These are phyloP conservation scores for Falco naumanni DNA, from an alignment of 2,797 vertebrate species.

Conservation along the genomic window DNA sequence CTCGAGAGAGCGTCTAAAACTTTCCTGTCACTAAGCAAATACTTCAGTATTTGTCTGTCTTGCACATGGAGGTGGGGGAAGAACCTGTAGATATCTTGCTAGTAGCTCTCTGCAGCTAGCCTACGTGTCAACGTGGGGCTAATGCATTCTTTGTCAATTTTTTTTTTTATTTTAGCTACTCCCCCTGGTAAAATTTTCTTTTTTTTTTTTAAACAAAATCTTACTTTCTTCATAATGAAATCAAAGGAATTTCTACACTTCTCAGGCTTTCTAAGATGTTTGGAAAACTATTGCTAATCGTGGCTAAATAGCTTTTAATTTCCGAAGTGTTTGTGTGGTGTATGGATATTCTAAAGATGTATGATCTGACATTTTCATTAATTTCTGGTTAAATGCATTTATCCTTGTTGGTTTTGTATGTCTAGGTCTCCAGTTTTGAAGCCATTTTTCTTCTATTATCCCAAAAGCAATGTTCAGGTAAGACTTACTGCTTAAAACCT, in stretches of 20 bases:
- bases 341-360: background rate
- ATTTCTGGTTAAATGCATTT: background rate
- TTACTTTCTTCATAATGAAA: background rate
- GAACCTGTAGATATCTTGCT: background rate
- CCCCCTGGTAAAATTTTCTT: too few relatives aligned
- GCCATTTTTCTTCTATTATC: slow-evolving; percentile 87
- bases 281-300: background rate
- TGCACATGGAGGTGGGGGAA: background rate
- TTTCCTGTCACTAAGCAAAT: background rate
- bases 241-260: background rate
- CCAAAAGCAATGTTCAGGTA: slow-evolving; percentile 84
- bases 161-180: background rate
- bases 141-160: background rate
- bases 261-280: background rate
- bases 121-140: background rate
- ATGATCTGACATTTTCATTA: background rate
- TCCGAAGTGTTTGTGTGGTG: background rate
- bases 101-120: background rate
- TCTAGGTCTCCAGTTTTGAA: slow-evolving; percentile 86
- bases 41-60: background rate
- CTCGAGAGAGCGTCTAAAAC: background rate
- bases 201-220: background rate
- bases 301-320: background rate
- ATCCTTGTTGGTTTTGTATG: background rate
- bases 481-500: background rate